Evolutionary conservation across 2,888 invertebrate species (phyloP), one percentile per base, ranked within the genome.

Genomic region (Rhagium mordax): DNA sequence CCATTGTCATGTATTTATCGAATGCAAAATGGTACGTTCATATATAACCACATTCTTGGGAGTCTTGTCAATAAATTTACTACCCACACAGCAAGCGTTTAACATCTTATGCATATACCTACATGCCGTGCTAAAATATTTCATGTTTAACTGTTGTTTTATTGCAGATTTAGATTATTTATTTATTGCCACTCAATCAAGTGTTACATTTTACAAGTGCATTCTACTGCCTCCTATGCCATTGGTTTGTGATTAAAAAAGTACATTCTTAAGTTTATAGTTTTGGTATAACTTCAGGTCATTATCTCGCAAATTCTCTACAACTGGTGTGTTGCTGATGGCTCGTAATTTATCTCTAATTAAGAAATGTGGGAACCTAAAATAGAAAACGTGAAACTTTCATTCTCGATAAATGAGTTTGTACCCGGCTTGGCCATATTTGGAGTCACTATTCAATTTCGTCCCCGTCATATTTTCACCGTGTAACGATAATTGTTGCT

Each of bases 51-150:
- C 62, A 62, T 62, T 62, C 62, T 16, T n/a, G 6, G 48, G n/a
- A 47, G 48, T 24, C 62, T 48, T 48, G 47, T 62, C 62, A 18
- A 62, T 62, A 62, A 48, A 48, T 48, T 48, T 10, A 21, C 62
- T 7, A 5, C 62, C 62, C 24, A 62, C 62, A 16, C 62, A 27
- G 5, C 3, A 57, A 20, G 7, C 15, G 24, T 29, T n/a, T 27
- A 59, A 59, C 16, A 24, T 59, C 33, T 33, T 13, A 33, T 33
- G 13, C 29, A 29, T 29, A 29, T 29, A 29, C 33, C 33, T 33
- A 13, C 33, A 33, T 33, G 13, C 33, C 33, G 33, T 10, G 13
- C 33, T 33, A 33, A 33, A 33, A 8, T 33, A 33, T 33, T 33
- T 33, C 13, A 33, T 33, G 33, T 33, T 33, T 33, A 33, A 33